Percentiles rank a stretch among this genome's conserved stretches.
Conservation (phyloP, 2,888 invertebrate species). For the Augochlorella aurata region DNA sequence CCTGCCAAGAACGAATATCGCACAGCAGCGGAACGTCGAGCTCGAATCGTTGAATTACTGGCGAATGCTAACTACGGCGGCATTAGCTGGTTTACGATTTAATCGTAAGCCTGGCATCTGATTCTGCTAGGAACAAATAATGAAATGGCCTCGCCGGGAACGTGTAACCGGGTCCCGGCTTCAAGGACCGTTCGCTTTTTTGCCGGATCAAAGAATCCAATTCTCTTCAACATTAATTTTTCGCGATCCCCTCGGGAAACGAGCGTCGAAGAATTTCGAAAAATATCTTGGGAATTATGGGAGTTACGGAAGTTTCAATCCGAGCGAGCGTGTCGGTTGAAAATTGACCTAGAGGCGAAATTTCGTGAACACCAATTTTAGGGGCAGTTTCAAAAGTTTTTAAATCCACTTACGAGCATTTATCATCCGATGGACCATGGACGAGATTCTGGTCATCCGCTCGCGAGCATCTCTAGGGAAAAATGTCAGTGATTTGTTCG, state of each 20-base stretch:
- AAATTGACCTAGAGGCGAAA: background rate
- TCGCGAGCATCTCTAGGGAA: background rate
- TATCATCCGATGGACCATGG: background rate
- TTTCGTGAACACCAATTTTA: background rate
- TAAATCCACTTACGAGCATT: background rate
- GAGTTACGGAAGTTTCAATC: background rate
- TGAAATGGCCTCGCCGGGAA: slow-evolving; percentile 1
- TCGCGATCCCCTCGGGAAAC: background rate
- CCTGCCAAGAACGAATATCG: slow-evolving; percentile 60
- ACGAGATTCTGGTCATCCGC: background rate
- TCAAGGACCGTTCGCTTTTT: background rate
- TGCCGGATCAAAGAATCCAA: background rate
- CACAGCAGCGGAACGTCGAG: slow-evolving; percentile 43
- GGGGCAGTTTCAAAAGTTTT: background rate
- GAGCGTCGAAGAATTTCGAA: background rate
- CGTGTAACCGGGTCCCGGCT: background rate
- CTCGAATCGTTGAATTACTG: slow-evolving; percentile 63
- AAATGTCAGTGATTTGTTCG: background rate
- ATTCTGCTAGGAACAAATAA: slow-evolving; percentile 36
- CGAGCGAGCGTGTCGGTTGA: background rate
- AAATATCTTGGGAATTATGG: background rate
- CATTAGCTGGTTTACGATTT: slow-evolving; percentile 50
- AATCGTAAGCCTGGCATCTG: slow-evolving; percentile 43
- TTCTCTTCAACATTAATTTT: background rate
- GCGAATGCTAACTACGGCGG: slow-evolving; percentile 36